A percentile compares a stretch with the other conserved stretches of the same genome.
phyloP scores from a whole-genome alignment of 2,797 vertebrate genomes.

The Erethizon dorsatum region DNA sequence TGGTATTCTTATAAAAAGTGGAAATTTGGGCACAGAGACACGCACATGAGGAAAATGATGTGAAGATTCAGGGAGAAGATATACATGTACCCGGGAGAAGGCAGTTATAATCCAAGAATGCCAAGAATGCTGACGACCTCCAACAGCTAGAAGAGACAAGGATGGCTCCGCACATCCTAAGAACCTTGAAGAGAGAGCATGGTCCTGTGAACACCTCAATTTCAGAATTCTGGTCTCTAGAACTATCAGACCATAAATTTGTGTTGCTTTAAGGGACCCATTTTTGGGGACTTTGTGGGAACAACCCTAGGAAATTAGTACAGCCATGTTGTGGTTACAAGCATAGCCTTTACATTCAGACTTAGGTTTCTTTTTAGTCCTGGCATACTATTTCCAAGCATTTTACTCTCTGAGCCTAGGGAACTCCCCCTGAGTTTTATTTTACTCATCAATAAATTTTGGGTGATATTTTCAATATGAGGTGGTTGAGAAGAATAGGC shows the following conservation, averaged over 20 bases:
- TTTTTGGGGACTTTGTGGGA: background rate
- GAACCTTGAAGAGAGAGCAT: background rate
- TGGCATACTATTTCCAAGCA: background rate
- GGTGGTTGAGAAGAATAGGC: background rate
- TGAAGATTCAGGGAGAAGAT: background rate
- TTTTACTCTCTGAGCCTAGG: background rate
- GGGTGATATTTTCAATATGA: background rate
- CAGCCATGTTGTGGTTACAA: background rate
- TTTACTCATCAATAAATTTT: background rate
- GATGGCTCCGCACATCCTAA: background rate
- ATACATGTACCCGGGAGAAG: too few species aligned
- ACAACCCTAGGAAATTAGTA: background rate
- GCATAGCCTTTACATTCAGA: background rate
- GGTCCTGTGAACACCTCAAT: background rate
- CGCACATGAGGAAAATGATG: background rate
- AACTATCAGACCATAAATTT: background rate
- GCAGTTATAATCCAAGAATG: background rate
- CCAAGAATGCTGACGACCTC: background rate
- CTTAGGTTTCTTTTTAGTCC: background rate
- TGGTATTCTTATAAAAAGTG: background rate
- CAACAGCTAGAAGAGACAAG: background rate
- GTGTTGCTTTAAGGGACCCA: background rate
- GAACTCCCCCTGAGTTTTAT: background rate
- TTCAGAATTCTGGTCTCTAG: background rate
- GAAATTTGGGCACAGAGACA: background rate